Percentiles rank a stretch among this genome's conserved stretches.
phyloP scores from a whole-genome alignment of 2,888 invertebrate genomes.

The Labia minor region DNA sequence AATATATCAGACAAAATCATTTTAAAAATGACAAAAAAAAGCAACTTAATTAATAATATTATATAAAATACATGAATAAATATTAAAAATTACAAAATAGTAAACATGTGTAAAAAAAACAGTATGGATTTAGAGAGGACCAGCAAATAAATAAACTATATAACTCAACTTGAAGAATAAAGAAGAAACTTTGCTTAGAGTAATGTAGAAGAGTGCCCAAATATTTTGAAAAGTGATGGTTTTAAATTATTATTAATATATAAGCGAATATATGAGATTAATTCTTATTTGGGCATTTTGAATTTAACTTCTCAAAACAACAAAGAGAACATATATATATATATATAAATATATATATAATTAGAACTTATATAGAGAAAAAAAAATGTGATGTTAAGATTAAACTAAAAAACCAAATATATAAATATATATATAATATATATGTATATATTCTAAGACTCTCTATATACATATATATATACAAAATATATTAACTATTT shows the following conservation, averaged over 20 bases:
- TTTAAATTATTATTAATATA: neutral
- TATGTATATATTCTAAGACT: neutral
- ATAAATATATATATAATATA: too few relatives aligned
- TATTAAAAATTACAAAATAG: too few relatives aligned
- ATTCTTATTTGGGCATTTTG: too few relatives aligned
- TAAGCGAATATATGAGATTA: too few relatives aligned
- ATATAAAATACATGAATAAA: neutral
- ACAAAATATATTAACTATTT: neutral
- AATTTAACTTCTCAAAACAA: neutral
- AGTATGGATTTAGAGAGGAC: constrained; percentile 15
- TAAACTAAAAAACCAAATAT: neutral
- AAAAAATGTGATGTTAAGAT: constrained; percentile 5
- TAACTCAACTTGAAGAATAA: neutral
- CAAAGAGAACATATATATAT: neutral
- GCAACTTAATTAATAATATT: neutral
- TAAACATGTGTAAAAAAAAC: neutral
- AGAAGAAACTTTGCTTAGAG: neutral
- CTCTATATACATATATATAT: neutral
- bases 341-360: too few relatives aligned
- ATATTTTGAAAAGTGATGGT: neutral
- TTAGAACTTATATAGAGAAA: neutral
- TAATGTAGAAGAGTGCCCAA: neutral
- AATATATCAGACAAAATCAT: neutral
- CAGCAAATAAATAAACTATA: neutral
- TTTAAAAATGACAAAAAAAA: neutral